These are phyloP conservation scores for Temnothorax nylanderi DNA, from an alignment of 1,140 invertebrate species.

Conservation along the genomic window DNA sequence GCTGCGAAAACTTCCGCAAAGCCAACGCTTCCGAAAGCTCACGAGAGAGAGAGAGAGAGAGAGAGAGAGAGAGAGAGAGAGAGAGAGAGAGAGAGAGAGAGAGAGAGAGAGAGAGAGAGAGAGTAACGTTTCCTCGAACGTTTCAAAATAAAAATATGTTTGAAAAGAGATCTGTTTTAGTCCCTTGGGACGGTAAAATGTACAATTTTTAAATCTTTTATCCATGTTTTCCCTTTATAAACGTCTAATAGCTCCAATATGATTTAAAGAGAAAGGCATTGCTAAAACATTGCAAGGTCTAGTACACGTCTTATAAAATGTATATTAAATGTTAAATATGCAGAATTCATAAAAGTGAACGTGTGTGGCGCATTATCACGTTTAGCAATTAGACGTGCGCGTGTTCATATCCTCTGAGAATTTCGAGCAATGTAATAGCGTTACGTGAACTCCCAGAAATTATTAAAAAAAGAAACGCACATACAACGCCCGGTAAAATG, in stretches of 20 bases:
- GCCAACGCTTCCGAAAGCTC: neutral
- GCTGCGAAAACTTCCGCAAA: constrained; percentile 39
- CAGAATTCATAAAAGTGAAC: neutral
- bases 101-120: neutral
- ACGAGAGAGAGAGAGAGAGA: neutral
- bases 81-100: no score
- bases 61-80: no score
- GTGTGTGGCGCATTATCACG: neutral
- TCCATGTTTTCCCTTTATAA: neutral
- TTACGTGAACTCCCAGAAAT: constrained; percentile 37
- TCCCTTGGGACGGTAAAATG: neutral
- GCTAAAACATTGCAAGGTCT: neutral
- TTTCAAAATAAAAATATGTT: neutral
- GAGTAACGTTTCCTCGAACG: neutral
- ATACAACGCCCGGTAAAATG: neutral
- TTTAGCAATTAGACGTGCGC: neutral
- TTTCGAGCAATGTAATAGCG: neutral
- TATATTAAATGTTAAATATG: neutral
- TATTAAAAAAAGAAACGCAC: neutral
- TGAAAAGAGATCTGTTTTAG: neutral
- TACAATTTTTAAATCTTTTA: neutral
- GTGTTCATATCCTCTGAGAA: neutral
- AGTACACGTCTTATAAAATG: neutral
- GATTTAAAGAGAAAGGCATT: neutral
- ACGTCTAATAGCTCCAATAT: neutral